These are phyloP conservation scores for Eupithecia vulgata DNA, from an alignment of 2,888 invertebrate species.

Conservation along the genomic window DNA sequence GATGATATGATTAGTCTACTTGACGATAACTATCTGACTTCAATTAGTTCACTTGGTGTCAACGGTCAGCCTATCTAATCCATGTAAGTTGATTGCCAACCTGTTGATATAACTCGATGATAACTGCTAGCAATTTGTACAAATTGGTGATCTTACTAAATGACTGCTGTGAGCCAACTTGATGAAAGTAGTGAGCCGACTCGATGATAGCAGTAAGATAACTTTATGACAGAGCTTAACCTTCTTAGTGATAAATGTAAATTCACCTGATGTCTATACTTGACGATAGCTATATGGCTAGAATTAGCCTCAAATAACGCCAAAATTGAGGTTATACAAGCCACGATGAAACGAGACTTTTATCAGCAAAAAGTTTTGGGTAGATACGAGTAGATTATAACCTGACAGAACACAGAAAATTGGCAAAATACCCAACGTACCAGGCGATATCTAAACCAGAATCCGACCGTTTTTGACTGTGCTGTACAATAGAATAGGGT, in stretches of 20 bases:
- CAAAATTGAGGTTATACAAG: not conserved
- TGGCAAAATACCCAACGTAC: not conserved
- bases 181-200: not conserved
- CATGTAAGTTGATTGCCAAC: no score
- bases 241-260: not conserved
- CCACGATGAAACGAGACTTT: not conserved
- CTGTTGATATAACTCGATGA: not conserved
- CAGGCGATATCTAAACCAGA: not conserved
- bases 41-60: not conserved
- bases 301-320: not conserved
- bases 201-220: not conserved
- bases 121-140: not conserved
- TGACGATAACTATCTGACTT: not conserved
- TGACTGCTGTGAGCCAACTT: not conserved
- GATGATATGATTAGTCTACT: not conserved
- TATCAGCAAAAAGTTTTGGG: not conserved
- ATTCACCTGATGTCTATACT: not conserved
- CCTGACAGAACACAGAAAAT: not conserved
- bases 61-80: not conserved
- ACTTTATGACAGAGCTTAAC: not conserved
- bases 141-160: not conserved
- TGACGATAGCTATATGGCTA: not conserved
- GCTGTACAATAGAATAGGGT: not conserved
- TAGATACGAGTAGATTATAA: no score
- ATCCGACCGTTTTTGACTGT: not conserved